phyloP scores from a whole-genome alignment of 1,140 invertebrate genomes.

The Ceratoteleas bidentatus region DNA sequence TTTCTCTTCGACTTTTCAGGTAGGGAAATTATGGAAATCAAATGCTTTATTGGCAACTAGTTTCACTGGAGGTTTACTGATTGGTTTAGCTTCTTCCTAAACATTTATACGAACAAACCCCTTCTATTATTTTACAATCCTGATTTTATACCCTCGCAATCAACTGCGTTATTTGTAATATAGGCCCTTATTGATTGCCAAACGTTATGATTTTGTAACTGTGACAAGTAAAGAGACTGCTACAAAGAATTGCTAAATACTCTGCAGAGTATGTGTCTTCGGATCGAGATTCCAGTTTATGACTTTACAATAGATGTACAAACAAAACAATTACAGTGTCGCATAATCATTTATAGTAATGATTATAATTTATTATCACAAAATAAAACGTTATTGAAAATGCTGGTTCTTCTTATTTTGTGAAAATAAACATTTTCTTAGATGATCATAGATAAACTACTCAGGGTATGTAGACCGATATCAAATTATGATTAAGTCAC shows the following conservation, averaged over 20 bases:
- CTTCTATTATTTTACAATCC: neutral
- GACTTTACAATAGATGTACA: slow-evolving; percentile 15
- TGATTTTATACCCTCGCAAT: slow-evolving; percentile 31
- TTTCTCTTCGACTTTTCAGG: slow-evolving; percentile 83
- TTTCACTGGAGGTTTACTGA: slow-evolving; percentile 92
- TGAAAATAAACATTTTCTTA: slow-evolving; percentile 13
- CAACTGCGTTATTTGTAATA: slow-evolving; percentile 11
- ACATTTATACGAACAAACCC: slow-evolving; percentile 4
- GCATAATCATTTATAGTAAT: slow-evolving; percentile 21
- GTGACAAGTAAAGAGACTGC: slow-evolving; percentile 11
- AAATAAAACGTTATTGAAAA: slow-evolving; percentile 36
- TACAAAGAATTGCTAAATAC: slow-evolving; percentile 9
- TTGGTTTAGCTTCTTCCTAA: slow-evolving; percentile 86
- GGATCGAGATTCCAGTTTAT: slow-evolving; percentile 13
- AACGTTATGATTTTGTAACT: slow-evolving; percentile 16
- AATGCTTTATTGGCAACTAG: slow-evolving; percentile 90
- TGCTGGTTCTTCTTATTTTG: slow-evolving; percentile 39
- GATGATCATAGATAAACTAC: neutral
- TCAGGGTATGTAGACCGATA: neutral
- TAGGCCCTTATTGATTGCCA: neutral
- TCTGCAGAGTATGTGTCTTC: slow-evolving; percentile 22
- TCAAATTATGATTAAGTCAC: too few species aligned
- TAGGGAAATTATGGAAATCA: slow-evolving; percentile 86
- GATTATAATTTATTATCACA: slow-evolving; percentile 37
- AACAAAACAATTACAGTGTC: slow-evolving; percentile 6